Evolutionary conservation across 1,140 invertebrate species (phyloP).

Genomic region (Catajapyx aquilonaris): DNA sequence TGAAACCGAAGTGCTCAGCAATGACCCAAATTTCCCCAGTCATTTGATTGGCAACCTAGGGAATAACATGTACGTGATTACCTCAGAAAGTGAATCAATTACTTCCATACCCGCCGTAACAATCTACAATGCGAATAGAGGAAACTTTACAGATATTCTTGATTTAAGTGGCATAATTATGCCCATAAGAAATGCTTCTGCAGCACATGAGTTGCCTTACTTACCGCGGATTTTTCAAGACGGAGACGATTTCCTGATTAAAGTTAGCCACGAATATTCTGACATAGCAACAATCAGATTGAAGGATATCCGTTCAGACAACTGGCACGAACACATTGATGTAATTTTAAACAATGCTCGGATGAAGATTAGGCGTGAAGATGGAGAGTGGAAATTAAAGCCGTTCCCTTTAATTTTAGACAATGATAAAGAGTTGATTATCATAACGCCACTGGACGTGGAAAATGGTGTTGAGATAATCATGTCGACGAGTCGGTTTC

Average conservation of each 20-base stretch:
- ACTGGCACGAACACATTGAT: not conserved
- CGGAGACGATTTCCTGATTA: not conserved
- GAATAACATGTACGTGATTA: not conserved
- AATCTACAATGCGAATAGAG: not conserved
- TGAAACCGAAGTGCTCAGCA: not conserved
- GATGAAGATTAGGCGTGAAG: not conserved
- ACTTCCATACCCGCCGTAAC: not conserved
- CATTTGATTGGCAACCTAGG: not conserved
- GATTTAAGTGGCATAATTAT: not conserved
- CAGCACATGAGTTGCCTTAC: not conserved
- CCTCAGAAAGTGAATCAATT: not conserved
- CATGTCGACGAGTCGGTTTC: not conserved
- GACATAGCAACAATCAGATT: not conserved
- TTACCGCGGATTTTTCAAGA: not conserved
- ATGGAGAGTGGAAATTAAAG: not conserved
- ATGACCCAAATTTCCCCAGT: not conserved
- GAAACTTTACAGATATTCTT: not conserved
- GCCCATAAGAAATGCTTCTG: not conserved
- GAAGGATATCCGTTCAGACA: not conserved
- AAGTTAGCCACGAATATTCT: not conserved
- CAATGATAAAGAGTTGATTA: not conserved
- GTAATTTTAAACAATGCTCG: not conserved
- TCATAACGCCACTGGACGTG: not conserved
- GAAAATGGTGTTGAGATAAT: not conserved
- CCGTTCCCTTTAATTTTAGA: not conserved